Base-by-base conservation (phyloP, 1,140 invertebrate species). In the Rhagoletis zephyria region DNA sequence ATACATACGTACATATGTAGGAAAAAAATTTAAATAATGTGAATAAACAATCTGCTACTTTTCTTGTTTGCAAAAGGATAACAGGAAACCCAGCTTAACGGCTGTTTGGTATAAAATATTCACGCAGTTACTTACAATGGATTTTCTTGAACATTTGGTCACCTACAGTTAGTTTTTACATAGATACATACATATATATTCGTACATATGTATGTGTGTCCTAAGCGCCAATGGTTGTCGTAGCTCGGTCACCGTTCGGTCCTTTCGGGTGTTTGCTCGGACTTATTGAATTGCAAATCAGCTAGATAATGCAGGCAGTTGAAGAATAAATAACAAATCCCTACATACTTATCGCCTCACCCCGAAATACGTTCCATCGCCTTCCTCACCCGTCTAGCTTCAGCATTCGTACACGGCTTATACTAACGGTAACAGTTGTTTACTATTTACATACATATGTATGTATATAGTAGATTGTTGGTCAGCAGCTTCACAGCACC, bases 211-310 rank as follows among this genome's bases (percentile, higher is more conserved):
- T 1, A 0, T 81, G 77, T 81, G 40, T 81, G 63, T 63, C 40
- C 63, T 45, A 81, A 63, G 5, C 5, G 51, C 51, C 51, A 56
- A 2, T 74, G 56, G 51, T 61, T 70, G 87, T 64, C 77, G 40
- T 19, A n/a, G 12, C 45, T 77, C 45, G 30, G 30, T 30, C 12
- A 51, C 7, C 12, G 16, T 2, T n/a, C 1, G 70, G 12, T 77
- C 16, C 42, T 7, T 40, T 77, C 7, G n/a, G n/a, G n/a, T 48
- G 5, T 51, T 81, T 30, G 48, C 74, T 56, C 45, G 63, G 61
- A 65, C 88, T 88, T 88, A 88, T 88, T 88, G 88, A 88, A 88
- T 88, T 88, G 88, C 88, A 88, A 88, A 88, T 88, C 86, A 88
- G 87, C 56, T 3, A n/a, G 74, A 81, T 81, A 81, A 81, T n/a